Percentiles rank a stretch among this genome's conserved stretches.
These are phyloP conservation scores for Thymelicus lineola DNA, from an alignment of 2,888 invertebrate species.

Conservation along the genomic window DNA sequence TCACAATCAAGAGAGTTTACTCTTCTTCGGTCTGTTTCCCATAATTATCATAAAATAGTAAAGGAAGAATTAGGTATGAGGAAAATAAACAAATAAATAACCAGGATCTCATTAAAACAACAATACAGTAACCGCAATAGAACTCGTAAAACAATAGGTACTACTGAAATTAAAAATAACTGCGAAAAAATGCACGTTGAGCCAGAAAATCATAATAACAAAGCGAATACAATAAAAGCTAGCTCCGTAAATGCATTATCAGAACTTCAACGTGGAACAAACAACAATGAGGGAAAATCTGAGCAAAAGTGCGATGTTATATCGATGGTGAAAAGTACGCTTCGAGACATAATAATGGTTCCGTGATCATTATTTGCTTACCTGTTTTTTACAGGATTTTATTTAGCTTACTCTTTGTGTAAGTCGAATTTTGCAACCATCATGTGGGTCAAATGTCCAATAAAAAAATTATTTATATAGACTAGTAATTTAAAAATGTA, in stretches of 20 bases:
- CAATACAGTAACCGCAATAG: not conserved
- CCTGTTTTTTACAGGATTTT: too few relatives aligned
- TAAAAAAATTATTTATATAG: too few relatives aligned
- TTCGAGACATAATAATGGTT: too few relatives aligned
- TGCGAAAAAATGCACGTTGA: slow-evolving; percentile 2
- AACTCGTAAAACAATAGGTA: not conserved
- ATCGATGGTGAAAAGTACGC: not conserved
- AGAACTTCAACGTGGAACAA: slow-evolving; percentile 16
- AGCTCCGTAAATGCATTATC: slow-evolving; percentile 26
- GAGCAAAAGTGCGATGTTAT: not conserved
- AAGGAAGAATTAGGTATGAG: not conserved
- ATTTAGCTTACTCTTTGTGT: too few relatives aligned
- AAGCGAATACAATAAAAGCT: slow-evolving; percentile 19
- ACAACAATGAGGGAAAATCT: slow-evolving; percentile 16
- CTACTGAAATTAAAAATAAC: slow-evolving; percentile 1
- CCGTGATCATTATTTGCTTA: too few relatives aligned
- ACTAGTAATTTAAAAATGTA: too few relatives aligned
- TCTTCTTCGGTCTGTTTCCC: too few relatives aligned
- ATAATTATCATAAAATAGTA: not conserved
- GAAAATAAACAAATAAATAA: not conserved
- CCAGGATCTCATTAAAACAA: slow-evolving; percentile 1
- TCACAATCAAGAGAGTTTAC: too few relatives aligned
- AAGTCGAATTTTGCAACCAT: too few relatives aligned
- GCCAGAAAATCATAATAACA: not conserved
- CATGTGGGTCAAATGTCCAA: too few relatives aligned